Evolutionary conservation across 2,888 invertebrate genomes (phyloP).

Genomic region (Antitype chi): DNA sequence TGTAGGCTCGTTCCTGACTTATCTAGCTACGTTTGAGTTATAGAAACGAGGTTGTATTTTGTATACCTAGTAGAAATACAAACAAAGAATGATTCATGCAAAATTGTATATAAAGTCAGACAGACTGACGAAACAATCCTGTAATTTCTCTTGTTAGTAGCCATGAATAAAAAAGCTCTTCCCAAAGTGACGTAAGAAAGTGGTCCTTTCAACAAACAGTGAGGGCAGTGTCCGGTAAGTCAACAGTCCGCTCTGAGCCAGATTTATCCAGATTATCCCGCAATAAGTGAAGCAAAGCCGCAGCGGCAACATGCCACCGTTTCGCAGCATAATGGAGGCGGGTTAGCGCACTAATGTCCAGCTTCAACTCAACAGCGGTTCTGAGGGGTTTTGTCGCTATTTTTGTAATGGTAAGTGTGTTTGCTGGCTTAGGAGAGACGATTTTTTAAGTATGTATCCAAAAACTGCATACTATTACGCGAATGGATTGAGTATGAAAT

Average conservation of each 20-base stretch:
- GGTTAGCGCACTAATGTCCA: conserved; percentile 52
- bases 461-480: not conserved
- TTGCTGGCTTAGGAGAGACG: not conserved
- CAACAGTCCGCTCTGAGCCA: conserved; percentile 60
- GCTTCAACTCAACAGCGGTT: conserved; percentile 23
- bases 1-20: not conserved
- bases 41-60: not conserved
- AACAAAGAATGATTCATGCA: not conserved
- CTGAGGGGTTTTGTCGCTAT: conserved; percentile 16
- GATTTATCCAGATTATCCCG: conserved; percentile 61
- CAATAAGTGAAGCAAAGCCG: conserved; percentile 61
- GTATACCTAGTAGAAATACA: not conserved
- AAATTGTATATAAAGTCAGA: not conserved
- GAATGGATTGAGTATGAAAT: not conserved
- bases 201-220: conserved; percentile 35
- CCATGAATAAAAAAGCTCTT: conserved; percentile 28
- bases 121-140: conserved; percentile 11
- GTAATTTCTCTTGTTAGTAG: conserved; percentile 1
- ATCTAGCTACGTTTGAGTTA: not conserved
- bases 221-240: conserved; percentile 49
- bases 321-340: conserved; percentile 53
- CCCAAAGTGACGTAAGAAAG: conserved; percentile 34
- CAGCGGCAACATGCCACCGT: conserved; percentile 44
- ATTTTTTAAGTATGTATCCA: not conserved
- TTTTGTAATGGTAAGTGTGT: conserved; percentile 34